These are phyloP conservation scores for Jacana jacana DNA, from an alignment of 2,113 vertebrate species.

Conservation along the genomic window DNA sequence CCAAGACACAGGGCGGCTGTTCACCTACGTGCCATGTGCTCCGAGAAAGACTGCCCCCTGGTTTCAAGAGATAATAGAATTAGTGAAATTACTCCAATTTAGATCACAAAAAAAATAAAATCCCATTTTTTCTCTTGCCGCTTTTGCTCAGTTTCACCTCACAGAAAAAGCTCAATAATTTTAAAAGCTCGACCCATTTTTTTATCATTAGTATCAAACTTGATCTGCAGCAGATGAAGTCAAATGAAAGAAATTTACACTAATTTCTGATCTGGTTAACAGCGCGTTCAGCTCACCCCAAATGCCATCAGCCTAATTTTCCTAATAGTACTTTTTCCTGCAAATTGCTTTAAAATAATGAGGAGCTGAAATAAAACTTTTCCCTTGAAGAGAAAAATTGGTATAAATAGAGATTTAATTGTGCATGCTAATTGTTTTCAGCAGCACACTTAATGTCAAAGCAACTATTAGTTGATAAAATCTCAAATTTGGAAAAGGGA, in stretches of 20 bases:
- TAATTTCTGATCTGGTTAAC: constrained; percentile 24
- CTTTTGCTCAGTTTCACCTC: neutral
- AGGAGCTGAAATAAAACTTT: constrained; percentile 24
- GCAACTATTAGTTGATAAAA: neutral
- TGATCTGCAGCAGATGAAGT: neutral
- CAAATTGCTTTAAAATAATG: constrained; percentile 26
- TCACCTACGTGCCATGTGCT: fast-evolving
- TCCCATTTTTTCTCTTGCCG: neutral
- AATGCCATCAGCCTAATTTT: neutral
- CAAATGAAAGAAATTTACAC: constrained; percentile 5
- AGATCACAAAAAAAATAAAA: neutral
- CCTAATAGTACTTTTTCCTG: neutral
- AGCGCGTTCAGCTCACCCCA: neutral
- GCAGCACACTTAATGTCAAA: neutral
- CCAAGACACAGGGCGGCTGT: neutral
- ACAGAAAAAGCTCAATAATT: neutral
- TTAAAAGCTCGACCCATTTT: neutral
- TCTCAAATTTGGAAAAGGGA: neutral
- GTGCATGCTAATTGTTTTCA: neutral
- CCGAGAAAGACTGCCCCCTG: neutral
- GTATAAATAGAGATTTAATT: neutral
- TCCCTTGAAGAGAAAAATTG: neutral
- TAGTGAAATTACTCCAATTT: neutral
- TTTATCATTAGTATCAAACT: neutral
- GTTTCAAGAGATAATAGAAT: neutral